These are phyloP conservation scores for Nesometra sesokonis DNA, from an alignment of 35 echinoderm and acorn worm genomes.

Conservation along the genomic window DNA sequence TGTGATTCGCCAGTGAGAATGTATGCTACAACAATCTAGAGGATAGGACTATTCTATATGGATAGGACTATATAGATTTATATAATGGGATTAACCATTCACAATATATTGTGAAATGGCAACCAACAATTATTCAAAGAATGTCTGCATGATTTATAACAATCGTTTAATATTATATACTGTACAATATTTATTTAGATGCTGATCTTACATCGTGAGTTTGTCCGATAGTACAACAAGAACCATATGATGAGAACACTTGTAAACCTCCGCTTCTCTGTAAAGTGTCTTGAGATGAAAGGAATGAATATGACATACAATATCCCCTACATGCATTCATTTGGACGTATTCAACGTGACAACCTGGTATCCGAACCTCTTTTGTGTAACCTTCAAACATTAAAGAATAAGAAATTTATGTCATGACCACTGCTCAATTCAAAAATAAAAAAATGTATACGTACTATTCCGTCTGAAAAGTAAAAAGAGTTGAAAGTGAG, in stretches of 20 bases:
- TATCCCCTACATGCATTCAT: slow-evolving; percentile 95
- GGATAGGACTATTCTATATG: neutral
- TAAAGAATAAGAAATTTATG: neutral
- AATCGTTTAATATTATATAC: no score
- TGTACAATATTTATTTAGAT: no score
- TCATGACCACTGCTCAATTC: neutral
- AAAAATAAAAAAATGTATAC: no score
- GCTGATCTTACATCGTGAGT: slow-evolving; percentile 69
- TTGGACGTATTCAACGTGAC: slow-evolving; percentile 33
- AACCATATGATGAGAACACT: slow-evolving; percentile 77
- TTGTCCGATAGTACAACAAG: slow-evolving; percentile 77
- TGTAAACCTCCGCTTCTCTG: slow-evolving; percentile 49
- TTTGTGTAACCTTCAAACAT: slow-evolving; percentile 62
- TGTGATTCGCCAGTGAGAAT: no score
- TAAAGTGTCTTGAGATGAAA: slow-evolving; percentile 55
- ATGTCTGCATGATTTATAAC: no score
- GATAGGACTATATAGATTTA: no score
- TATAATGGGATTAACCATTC: no score
- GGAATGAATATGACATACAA: slow-evolving; percentile 88
- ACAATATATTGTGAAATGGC: no score
- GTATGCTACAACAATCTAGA: no score
- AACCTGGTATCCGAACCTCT: slow-evolving; percentile 60
- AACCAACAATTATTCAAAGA: no score
- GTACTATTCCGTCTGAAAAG: no score
- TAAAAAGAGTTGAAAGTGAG: no score